Evolutionary conservation across 2,797 vertebrate genomes (phyloP), one percentile per base, ranked within the genome.

Genomic region (Nyctibius grandis): DNA sequence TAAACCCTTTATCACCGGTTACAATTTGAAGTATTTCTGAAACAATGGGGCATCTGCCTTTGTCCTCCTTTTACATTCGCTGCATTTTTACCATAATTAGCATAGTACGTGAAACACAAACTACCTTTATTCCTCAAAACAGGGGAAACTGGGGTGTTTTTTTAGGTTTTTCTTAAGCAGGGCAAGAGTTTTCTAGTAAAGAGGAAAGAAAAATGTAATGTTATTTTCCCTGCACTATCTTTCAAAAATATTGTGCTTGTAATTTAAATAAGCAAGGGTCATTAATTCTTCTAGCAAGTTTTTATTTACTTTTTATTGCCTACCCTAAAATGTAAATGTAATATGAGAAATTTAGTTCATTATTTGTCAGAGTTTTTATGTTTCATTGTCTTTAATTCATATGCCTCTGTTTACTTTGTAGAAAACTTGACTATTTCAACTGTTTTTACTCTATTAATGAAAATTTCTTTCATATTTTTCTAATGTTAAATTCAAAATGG

Each of bases 251-350:
- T 88, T 85, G 75, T 97, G 75, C 83, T 68, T 90, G 57, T 90
- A 90, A 97, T 97, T 97, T 97, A 90, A 97, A 95, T 95, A 92
- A 97, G 79, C 88, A 90, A 85, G 70, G 75, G 83, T 67, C 86
- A 88, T 91, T 97, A 96, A 96, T 97, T 98, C 95, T 96, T 94
- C 92, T 93, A 88, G 93, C 79, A 91, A 59, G 51, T 77, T 90
- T 96, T 96, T 94, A 95, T 89, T 97, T 97, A 94, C 85, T 96
- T 96, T 93, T 94, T 96, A 90, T 96, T 91, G 74, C 79, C 96
- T 93, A 77, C 85, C 33, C 80, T 94, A 77, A 94, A 95, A 94
- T 84, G 54, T 96, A 97, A 97, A 97, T 70, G 64, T 18, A 69
- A 44, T 33, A 94, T 94, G 75, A 86, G 63, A 94, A 96, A 93